Evolutionary conservation across 2,113 vertebrate genomes (phyloP), one percentile per base, ranked within the genome.

Genomic region (Brachyhypopomus occidentalis): DNA sequence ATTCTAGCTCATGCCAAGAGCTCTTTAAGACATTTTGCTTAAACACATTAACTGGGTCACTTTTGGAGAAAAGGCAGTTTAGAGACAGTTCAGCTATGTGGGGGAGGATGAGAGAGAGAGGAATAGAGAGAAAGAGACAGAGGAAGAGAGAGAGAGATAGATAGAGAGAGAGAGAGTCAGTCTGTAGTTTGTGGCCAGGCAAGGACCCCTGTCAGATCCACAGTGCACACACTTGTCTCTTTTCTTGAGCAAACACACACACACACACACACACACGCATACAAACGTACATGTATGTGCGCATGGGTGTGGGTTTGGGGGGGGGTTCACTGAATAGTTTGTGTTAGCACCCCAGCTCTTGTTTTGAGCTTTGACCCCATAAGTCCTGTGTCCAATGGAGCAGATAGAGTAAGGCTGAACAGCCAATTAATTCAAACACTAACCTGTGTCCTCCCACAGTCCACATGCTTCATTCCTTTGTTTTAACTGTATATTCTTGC

Each of bases 201-300:
- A 85, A 86, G 84, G 41, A 92, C 89, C 92, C 91, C 91, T 93
- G 91, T 90, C 92, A 92, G 91, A 90, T 91, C 87, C 92, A 90
- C n/a, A n/a, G n/a, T n/a, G n/a, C n/a, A n/a, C 93, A 92, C 92
- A 92, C 91, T 94, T 94, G 94, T 94, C 92, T 92, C 93, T 94
- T 94, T 91, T 92, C 93, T 94, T 94, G 92, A 95, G 95, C 92
- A 94, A 94, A 94, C 94, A 93, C 11, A 73, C 6, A 45, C 48
- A 66, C 67, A 82, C 34, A 52, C 23, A 69, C 48, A 62, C 38
- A 55, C 75, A 34, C 23, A 48, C 66, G 36, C 78, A 73, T 25
- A 79, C 83, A 70, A 36, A 62, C 38, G 41, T 55, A 59, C 55
- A 20, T 78, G 70, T 83, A 67, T 72, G 72, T 59, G 72, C 66